Percentiles rank a stretch among this genome's conserved stretches.
phyloP scores from a whole-genome alignment of 64 coral and sea anemone genomes.

The Dendronephthya gigantea region DNA sequence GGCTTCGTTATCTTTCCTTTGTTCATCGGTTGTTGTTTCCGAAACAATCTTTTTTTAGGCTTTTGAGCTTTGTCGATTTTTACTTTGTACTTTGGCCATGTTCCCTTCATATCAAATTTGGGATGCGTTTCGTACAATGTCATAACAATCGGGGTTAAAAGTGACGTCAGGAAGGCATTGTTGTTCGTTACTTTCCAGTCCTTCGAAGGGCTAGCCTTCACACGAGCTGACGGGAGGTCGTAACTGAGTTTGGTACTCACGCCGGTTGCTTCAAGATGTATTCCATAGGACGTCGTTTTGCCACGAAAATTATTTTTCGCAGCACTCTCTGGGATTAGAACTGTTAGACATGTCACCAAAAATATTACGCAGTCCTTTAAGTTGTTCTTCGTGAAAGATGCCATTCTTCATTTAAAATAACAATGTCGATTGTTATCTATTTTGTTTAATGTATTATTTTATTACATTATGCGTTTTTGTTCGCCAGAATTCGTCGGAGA shows the following conservation, averaged over 20 bases:
- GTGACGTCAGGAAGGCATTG: neutral
- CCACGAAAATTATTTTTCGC: neutral
- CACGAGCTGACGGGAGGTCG: neutral
- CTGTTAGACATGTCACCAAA: neutral
- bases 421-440: too few relatives aligned
- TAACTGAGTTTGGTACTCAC: neutral
- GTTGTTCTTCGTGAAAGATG: neutral
- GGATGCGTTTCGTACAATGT: neutral
- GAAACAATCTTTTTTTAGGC: neutral
- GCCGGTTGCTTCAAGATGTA: neutral
- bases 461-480: too few relatives aligned
- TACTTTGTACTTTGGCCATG: conserved; percentile 1
- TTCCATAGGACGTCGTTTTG: neutral
- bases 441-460: too few relatives aligned
- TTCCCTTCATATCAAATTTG: conserved; percentile 10
- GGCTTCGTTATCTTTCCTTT: neutral
- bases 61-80: neutral
- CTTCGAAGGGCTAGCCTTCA: neutral
- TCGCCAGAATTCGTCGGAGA: too few relatives aligned
- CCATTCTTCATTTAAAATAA: neutral
- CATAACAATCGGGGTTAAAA: neutral
- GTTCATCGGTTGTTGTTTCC: neutral
- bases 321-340: neutral
- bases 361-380: neutral
- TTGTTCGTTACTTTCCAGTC: conserved; percentile 16